These are phyloP conservation scores for Alloscopus bannaensis DNA, from an alignment of 2,888 invertebrate species.

Conservation along the genomic window DNA sequence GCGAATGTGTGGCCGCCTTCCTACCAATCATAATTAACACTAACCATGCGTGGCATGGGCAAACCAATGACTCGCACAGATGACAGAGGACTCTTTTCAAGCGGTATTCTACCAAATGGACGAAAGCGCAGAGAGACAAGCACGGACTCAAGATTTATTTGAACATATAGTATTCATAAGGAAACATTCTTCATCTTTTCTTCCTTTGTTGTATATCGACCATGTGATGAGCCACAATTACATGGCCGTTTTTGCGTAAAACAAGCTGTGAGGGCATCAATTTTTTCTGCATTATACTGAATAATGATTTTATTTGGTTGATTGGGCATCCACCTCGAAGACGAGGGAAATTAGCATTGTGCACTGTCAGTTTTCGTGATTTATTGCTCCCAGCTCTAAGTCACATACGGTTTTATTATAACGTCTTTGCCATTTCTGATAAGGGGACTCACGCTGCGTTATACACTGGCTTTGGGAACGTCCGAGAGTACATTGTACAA, in stretches of 20 bases:
- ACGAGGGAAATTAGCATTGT: constrained; percentile 39
- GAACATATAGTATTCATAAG: too few species aligned
- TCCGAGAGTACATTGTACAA: constrained; percentile 32
- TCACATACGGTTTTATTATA: constrained; percentile 33
- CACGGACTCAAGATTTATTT: too few species aligned
- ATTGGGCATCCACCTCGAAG: constrained; percentile 23
- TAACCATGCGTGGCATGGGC: too few species aligned
- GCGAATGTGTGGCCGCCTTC: too few species aligned
- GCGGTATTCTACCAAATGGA: too few species aligned
- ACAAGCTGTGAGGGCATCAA: constrained; percentile 24
- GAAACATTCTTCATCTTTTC: constrained; percentile 3
- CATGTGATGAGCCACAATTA: constrained; percentile 27
- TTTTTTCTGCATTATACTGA: constrained; percentile 22
- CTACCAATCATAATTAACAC: too few species aligned
- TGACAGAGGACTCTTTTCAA: too few species aligned
- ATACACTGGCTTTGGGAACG: constrained; percentile 18
- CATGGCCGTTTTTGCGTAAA: constrained; percentile 7
- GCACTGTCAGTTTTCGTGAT: constrained; percentile 39
- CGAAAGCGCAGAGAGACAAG: too few species aligned
- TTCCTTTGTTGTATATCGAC: too few species aligned
- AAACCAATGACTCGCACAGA: too few species aligned
- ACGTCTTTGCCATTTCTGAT: constrained; percentile 38
- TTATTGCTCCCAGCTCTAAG: constrained; percentile 50
- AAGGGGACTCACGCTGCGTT: constrained; percentile 45
- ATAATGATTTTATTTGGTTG: constrained; percentile 34